Evolutionary conservation across 1,140 invertebrate genomes (phyloP), one percentile per base, ranked within the genome.

Genomic region (Aplysia californica): DNA sequence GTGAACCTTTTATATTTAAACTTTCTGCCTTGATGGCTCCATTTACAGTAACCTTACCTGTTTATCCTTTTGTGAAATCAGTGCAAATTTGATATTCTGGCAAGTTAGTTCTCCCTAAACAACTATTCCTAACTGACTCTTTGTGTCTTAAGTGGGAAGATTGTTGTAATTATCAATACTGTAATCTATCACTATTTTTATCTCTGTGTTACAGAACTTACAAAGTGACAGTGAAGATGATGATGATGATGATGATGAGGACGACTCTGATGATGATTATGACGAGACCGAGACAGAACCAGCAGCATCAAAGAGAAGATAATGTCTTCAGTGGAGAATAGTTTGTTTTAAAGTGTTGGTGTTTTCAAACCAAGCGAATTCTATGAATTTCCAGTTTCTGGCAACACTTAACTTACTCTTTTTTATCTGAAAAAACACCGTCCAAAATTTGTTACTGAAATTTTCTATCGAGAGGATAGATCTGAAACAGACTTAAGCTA

Each of bases 181-280:
- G 29, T 20, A 61, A 20, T 39, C 10, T 26, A 36, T 29, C 41
- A 56, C 66, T 39, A 29, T 55, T 59, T 76, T 18, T 26, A n/a
- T 23, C 72, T 79, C n/a, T 55, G 41, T 78, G 59, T 77, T 80
- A 59, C 66, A 82, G 79, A 72, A 77, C 26, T 68, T 82, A 38
- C 67, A 84, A 31, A 82, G 84, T 81, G 85, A 85, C 41, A 81
- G 82, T 58, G 82, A 83, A 21, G 85, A 86, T 6, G 83, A 85
- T 10, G 79, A 84, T 50, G 81, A 84, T 73, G 83, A 86, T 29
- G 85, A 85, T 23, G 84, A 87, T n/a, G 76, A 82, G n/a, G 74
- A 80, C 26, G 83, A 84, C 72, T 82, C 83, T 35, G 79, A 82
- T 64, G 82, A 82, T 23, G 79, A 78, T 50, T 80, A 82, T 33